Conservation (phyloP, 2,797 vertebrate genomes). For the Cuniculus paca region DNA sequence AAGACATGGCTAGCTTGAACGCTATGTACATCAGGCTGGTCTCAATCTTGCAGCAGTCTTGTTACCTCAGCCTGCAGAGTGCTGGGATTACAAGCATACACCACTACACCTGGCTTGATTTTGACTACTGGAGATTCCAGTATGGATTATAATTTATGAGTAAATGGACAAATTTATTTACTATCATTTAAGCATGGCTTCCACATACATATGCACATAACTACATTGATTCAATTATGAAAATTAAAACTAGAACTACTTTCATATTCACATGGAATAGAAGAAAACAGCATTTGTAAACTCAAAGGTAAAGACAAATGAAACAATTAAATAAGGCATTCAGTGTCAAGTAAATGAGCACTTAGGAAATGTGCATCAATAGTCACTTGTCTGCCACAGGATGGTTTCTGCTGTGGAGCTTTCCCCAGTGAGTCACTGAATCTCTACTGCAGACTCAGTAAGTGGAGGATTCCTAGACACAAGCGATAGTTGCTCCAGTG, state of each 20-base stretch:
- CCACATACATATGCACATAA: background rate
- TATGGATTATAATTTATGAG: background rate
- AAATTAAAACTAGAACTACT: constrained; percentile 36
- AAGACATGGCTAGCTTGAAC: background rate
- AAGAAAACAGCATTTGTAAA: background rate
- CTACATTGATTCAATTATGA: constrained; percentile 9
- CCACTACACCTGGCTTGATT: background rate
- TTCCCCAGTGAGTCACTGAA: background rate
- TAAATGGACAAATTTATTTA: background rate
- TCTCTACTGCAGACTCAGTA: background rate
- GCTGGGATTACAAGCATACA: background rate
- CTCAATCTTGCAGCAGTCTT: background rate
- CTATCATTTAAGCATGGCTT: constrained; percentile 3
- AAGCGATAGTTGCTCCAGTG: background rate
- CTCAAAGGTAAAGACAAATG: constrained; percentile 1
- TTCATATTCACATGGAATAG: constrained; percentile 32
- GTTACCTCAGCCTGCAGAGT: background rate
- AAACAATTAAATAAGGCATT: background rate
- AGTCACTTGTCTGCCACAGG: background rate
- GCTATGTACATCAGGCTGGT: background rate
- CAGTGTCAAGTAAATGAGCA: background rate
- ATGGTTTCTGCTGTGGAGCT: background rate
- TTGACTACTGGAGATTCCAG: background rate
- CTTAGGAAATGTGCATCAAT: background rate
- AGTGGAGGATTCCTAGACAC: background rate